phyloP scores from a whole-genome alignment of 2,797 vertebrate species.

The Petrocephalus schoutedeni region DNA sequence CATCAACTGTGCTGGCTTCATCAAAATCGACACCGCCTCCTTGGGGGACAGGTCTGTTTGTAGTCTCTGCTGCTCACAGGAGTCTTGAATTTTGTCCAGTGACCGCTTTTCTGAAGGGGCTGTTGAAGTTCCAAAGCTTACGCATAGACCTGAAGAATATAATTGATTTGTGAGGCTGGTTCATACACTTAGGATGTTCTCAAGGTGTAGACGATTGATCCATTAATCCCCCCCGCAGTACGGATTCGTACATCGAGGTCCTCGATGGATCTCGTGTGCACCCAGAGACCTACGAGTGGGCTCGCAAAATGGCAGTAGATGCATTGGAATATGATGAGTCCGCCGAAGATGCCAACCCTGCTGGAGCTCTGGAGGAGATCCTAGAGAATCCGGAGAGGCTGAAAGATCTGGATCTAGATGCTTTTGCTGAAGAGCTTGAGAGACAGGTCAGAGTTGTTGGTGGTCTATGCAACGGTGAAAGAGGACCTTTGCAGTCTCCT shows the following conservation, averaged over 20 bases:
- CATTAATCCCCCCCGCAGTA: slow-evolving; percentile 59
- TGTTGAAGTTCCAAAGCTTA: neutral
- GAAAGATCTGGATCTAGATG: slow-evolving; percentile 94
- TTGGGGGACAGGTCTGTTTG: slow-evolving; percentile 85
- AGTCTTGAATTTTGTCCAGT: neutral
- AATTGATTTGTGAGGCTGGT: neutral
- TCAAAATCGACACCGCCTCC: slow-evolving; percentile 96
- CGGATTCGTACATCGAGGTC: slow-evolving; percentile 97
- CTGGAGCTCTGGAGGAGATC: slow-evolving; percentile 94
- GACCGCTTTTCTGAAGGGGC: neutral
- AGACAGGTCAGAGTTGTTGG: slow-evolving; percentile 74
- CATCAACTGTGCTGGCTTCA: slow-evolving; percentile 98
- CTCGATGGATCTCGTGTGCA: slow-evolving; percentile 95
- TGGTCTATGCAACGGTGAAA: neutral
- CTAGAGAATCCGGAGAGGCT: slow-evolving; percentile 94
- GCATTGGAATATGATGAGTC: slow-evolving; percentile 97
- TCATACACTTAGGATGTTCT: neutral
- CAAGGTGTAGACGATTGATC: neutral
- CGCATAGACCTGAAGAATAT: neutral
- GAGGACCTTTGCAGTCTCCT: neutral
- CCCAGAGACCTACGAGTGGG: slow-evolving; percentile 98
- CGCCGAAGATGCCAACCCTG: slow-evolving; percentile 94
- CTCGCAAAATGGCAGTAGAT: slow-evolving; percentile 97
- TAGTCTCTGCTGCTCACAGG: neutral
- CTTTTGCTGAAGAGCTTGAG: slow-evolving; percentile 96